Evolutionary conservation across 2,113 vertebrate species (phyloP).

Genomic region (Mola mola): DNA sequence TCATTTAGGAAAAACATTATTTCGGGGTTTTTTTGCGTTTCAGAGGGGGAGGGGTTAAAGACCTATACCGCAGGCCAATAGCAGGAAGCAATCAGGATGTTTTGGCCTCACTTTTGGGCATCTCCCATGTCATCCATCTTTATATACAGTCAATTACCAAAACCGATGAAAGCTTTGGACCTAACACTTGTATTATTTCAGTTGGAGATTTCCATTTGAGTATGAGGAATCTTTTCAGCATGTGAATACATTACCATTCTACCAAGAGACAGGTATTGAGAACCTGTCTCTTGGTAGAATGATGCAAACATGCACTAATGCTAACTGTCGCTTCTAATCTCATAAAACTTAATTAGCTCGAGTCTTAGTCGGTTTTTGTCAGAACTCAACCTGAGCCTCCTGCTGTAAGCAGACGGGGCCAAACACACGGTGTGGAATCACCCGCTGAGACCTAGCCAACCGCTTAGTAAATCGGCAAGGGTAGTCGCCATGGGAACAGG

Average conservation of each 20-base stretch:
- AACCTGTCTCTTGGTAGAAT: slow-evolving; percentile 19
- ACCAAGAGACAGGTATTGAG: slow-evolving; percentile 20
- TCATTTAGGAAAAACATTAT: too few relatives aligned
- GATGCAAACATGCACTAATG: slow-evolving; percentile 30
- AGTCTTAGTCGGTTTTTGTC: slow-evolving; percentile 37
- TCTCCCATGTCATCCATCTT: not conserved
- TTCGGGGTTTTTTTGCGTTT: too few relatives aligned
- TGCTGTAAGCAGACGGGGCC: slow-evolving; percentile 82
- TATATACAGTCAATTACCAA: not conserved
- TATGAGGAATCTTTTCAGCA: slow-evolving; percentile 5
- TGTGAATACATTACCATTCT: slow-evolving; percentile 7
- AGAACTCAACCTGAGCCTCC: slow-evolving; percentile 75
- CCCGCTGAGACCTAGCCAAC: slow-evolving; percentile 77
- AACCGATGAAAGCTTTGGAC: not conserved
- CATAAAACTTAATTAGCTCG: slow-evolving; percentile 47
- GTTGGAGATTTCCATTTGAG: not conserved
- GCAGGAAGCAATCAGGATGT: not conserved
- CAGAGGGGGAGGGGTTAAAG: not conserved
- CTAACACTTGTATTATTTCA: slow-evolving; percentile 6
- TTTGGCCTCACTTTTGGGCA: too few relatives aligned
- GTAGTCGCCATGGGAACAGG: slow-evolving; percentile 89
- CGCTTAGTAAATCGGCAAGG: slow-evolving; percentile 88
- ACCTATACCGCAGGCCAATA: too few relatives aligned
- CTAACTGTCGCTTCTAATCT: slow-evolving; percentile 26
- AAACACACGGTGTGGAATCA: slow-evolving; percentile 91